Evolutionary conservation across 2,888 invertebrate species (phyloP), one percentile per base, ranked within the genome.

Genomic region (Notodonta ziczac): DNA sequence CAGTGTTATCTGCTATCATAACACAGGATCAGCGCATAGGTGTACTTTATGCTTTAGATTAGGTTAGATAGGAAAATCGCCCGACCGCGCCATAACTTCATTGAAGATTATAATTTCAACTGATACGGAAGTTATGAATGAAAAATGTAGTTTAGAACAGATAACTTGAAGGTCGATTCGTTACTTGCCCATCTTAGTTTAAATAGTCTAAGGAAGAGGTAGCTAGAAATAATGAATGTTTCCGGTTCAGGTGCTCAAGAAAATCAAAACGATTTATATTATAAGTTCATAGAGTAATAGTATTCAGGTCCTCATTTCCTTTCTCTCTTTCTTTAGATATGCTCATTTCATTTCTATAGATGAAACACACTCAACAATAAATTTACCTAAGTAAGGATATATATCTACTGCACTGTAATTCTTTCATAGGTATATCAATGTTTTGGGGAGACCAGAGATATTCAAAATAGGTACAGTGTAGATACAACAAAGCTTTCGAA

Each of bases 401-500:
- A 2, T 46, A 46, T 5, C 13, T 5, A 46, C 44, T 44, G 50
- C 50, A 50, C 46, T 32, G 39, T 35, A 39, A 54, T 54, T 39
- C 39, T 54, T 54, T 14, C 55, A 61, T 57, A 44, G 46, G 24
- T 7, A n/a, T 66, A 71, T 74, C 70, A 72, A 78, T 78, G 80
- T 76, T 77, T 72, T 62, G 69, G 66, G 62, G 65, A 56, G 66
- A 68, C 70, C 65, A 65, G 62, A 70, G 79, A 85, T 89, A 91
- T 90, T 88, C 88, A 88, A 82, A 86, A 74, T 81, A 85, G 82
- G 81, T 82, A 80, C 83, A 74, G 78, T 75, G 75, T 74, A 81
- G 85, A 86, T 87, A 85, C 81, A 82, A 77, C 75, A 75, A 78
- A 85, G 88, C 88, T 90, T 85, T 84, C 79, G 81, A 80, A 84